Percentiles rank a stretch among this genome's conserved stretches.
These are phyloP conservation scores for Bufo bufo DNA, from an alignment of 2,113 vertebrate species.

Conservation along the genomic window DNA sequence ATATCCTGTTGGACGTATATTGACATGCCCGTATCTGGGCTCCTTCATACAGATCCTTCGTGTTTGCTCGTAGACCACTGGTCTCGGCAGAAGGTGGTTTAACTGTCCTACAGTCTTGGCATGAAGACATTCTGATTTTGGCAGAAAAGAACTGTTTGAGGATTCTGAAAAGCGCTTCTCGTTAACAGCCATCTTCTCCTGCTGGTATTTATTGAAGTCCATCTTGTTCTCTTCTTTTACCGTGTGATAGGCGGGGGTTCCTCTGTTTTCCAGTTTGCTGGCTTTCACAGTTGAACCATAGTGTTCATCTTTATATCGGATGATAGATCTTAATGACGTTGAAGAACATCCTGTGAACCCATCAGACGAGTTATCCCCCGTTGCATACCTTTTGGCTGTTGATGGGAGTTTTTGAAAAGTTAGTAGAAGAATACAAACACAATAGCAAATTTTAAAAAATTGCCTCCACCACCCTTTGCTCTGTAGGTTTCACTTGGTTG, in stretches of 20 bases:
- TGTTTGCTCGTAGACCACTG: slow-evolving; percentile 75
- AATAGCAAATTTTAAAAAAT: background rate
- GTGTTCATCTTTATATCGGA: slow-evolving; percentile 77
- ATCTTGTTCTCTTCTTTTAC: slow-evolving; percentile 72
- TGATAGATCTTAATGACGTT: slow-evolving; percentile 62
- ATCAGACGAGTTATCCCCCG: slow-evolving; percentile 67
- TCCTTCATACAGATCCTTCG: slow-evolving; percentile 75
- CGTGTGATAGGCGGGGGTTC: slow-evolving; percentile 63
- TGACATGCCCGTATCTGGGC: slow-evolving; percentile 64
- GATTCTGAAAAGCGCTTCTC: slow-evolving; percentile 66
- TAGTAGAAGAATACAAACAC: background rate
- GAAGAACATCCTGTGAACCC: slow-evolving; percentile 67
- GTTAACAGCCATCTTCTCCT: slow-evolving; percentile 59
- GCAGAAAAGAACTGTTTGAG: slow-evolving; percentile 67
- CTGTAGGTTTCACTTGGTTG: too few relatives aligned
- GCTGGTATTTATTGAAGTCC: slow-evolving; percentile 66
- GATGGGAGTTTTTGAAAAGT: slow-evolving; percentile 60
- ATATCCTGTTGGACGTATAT: slow-evolving; percentile 54
- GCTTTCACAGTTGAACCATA: slow-evolving; percentile 66
- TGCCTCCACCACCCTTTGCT: too few relatives aligned
- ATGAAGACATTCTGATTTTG: slow-evolving; percentile 75
- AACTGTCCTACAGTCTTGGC: slow-evolving; percentile 69
- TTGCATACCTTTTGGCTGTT: slow-evolving; percentile 65
- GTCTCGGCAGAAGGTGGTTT: slow-evolving; percentile 73
- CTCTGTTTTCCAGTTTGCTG: slow-evolving; percentile 64